These are phyloP conservation scores for Pseudobourletiella spinata DNA, from an alignment of 1,140 invertebrate species.

Conservation along the genomic window DNA sequence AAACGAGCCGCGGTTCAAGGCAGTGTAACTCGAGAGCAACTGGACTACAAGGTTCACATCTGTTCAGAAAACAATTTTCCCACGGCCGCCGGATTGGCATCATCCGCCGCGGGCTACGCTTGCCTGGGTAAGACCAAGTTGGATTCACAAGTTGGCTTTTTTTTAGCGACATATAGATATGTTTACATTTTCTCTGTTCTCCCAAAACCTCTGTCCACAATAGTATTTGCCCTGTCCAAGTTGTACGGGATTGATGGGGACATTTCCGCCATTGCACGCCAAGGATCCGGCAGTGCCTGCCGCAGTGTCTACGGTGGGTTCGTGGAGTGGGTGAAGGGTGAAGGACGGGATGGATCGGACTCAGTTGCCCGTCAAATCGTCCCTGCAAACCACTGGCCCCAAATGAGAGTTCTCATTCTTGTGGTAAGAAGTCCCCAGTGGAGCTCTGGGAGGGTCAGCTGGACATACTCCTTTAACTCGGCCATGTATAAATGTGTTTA, in stretches of 20 bases:
- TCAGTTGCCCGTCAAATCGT: conserved; percentile 70
- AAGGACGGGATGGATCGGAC: conserved; percentile 59
- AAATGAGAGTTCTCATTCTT: conserved; percentile 79
- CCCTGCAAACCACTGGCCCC: conserved; percentile 72
- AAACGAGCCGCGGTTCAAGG: conserved; percentile 40
- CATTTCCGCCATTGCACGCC: conserved; percentile 70
- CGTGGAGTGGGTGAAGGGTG: conserved; percentile 77
- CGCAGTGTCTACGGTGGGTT: conserved; percentile 91
- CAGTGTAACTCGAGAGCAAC: conserved; percentile 40
- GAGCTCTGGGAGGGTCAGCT: too few species aligned
- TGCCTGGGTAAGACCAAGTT: conserved; percentile 54
- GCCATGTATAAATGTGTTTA: too few species aligned
- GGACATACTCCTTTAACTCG: too few species aligned
- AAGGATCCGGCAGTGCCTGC: conserved; percentile 90
- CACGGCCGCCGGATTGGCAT: conserved; percentile 93
- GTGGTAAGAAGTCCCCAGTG: conserved; percentile 67
- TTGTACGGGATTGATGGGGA: conserved; percentile 70
- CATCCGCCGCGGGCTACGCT: conserved; percentile 95
- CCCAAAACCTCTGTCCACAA: conserved; percentile 26
- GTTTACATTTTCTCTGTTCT: neutral
- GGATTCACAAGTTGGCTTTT: neutral
- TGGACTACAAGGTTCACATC: conserved; percentile 69
- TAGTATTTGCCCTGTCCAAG: conserved; percentile 62
- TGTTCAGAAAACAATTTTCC: conserved; percentile 97
- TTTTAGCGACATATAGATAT: neutral